Base-by-base conservation (phyloP, 2,797 vertebrate species). In the Heterohyrax brucei region DNA sequence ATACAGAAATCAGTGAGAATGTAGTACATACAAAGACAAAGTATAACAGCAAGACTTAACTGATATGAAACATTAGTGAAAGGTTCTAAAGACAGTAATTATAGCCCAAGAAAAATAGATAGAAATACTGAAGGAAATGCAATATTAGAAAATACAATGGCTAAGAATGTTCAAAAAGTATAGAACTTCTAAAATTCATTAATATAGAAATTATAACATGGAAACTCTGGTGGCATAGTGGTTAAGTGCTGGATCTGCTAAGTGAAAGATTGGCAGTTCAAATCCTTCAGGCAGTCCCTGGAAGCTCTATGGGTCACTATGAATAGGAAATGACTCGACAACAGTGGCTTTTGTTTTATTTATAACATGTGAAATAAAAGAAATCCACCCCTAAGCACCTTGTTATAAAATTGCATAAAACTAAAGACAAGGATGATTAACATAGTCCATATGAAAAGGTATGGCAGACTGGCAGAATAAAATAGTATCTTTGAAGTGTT, bases 11-110 rank as follows among this genome's bases (percentile, higher is more conserved):
- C 28, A 86, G 72, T 4, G 59, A 78, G 39, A 81, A 64, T 83
- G 44, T 33, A 94, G 5, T n/a, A 78, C 44, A 77, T 62, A 28
- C 3, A 53, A 1, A 93, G 33, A 5, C 44, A 93, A 86, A 68
- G 46, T 62, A 77, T 83, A 46, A 90, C 7, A 88, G 6, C 21
- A 80, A 85, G 50, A 0, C 1, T 89, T 92, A 64, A 50, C 8
- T 68, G 9, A 46, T 66, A 13, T 28, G 22, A 96, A 61, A 24
- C 39, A 76, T 28, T 24, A 90, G 44, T 78, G 16, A 70, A 3
- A 95, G 66, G 10, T 5, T 64, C 80, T 91, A 62, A 96, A 78
- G 30, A 88, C 6, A 94, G 5, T 59, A 26, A 39, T 70, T 8
- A 59, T 5, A 70, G 83, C 78, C 19, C 19, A 92, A 76, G 56